Evolutionary conservation across 2,113 vertebrate genomes (phyloP).

Genomic region (Rafetus swinhoei): DNA sequence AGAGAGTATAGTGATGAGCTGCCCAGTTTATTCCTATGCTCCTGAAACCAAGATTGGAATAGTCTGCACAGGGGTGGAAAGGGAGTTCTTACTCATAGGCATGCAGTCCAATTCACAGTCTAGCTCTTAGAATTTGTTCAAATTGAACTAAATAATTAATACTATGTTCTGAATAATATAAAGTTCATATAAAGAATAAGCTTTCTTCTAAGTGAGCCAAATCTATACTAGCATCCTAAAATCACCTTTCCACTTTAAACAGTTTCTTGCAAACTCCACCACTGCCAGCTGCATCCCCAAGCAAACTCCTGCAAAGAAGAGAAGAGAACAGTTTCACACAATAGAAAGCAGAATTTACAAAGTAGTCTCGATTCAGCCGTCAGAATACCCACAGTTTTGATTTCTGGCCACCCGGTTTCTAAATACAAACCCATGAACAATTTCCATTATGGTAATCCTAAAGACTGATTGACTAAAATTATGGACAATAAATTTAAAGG

Average conservation of each 20-base stretch:
- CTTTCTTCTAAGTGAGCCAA: neutral
- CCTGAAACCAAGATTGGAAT: neutral
- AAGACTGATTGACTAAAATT: neutral
- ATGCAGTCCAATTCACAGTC: neutral
- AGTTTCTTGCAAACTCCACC: constrained; percentile 84
- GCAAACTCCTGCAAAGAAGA: constrained; percentile 75
- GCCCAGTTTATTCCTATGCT: neutral
- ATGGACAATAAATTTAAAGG: neutral
- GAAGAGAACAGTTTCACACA: neutral
- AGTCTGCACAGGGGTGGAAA: neutral
- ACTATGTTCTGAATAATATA: neutral
- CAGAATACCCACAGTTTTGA: neutral
- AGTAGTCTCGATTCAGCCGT: neutral
- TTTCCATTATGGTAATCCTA: neutral
- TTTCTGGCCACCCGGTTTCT: neutral
- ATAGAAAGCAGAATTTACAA: neutral
- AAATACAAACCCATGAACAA: neutral
- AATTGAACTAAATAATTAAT: neutral
- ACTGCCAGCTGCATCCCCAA: constrained; percentile 85
- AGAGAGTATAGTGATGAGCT: neutral
- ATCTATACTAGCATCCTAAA: neutral
- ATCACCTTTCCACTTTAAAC: constrained; percentile 81
- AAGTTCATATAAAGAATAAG: neutral
- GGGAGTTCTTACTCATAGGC: neutral
- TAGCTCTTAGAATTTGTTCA: neutral